A percentile compares a stretch with the other conserved stretches of the same genome.
phyloP scores from a whole-genome alignment of 2,888 invertebrate genomes.

The Diarsia mendica region DNA sequence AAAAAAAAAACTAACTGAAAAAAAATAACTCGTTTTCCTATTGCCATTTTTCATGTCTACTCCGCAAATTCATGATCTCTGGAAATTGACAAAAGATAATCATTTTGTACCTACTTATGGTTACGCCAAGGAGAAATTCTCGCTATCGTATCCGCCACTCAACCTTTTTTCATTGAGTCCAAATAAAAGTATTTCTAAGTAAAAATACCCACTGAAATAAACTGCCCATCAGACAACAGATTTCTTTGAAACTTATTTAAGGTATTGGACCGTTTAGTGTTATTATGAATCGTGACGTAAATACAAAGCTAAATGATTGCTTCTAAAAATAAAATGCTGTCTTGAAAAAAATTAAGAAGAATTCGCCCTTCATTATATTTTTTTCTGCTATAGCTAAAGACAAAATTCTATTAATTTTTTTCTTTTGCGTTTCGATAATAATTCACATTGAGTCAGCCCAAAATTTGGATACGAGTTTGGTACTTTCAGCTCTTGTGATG shows the following conservation, averaged over 20 bases:
- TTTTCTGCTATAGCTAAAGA: neutral
- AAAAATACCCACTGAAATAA: slow-evolving; percentile 10
- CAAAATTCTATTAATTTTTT: neutral
- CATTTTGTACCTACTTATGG: neutral
- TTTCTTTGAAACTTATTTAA: slow-evolving; percentile 10
- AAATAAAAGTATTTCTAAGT: neutral
- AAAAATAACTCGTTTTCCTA: no score
- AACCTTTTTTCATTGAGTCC: neutral
- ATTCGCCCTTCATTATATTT: neutral
- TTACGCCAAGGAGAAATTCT: neutral
- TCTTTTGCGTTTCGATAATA: no score
- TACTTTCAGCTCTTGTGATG: no score
- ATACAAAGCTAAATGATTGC: slow-evolving; percentile 28
- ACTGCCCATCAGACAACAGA: neutral
- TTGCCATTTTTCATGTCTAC: neutral
- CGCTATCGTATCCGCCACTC: slow-evolving; percentile 14
- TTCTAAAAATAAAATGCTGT: slow-evolving; percentile 14
- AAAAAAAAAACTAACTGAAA: no score
- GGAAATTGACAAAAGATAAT: neutral
- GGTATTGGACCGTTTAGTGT: slow-evolving; percentile 10
- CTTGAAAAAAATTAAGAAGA: neutral
- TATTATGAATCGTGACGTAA: slow-evolving; percentile 21
- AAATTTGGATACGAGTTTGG: no score
- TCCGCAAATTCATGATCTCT: neutral
- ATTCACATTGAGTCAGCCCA: no score